Evolutionary conservation across 2,888 invertebrate species (phyloP), one percentile per base, ranked within the genome.

Genomic region (Sarcophaga subvicina): DNA sequence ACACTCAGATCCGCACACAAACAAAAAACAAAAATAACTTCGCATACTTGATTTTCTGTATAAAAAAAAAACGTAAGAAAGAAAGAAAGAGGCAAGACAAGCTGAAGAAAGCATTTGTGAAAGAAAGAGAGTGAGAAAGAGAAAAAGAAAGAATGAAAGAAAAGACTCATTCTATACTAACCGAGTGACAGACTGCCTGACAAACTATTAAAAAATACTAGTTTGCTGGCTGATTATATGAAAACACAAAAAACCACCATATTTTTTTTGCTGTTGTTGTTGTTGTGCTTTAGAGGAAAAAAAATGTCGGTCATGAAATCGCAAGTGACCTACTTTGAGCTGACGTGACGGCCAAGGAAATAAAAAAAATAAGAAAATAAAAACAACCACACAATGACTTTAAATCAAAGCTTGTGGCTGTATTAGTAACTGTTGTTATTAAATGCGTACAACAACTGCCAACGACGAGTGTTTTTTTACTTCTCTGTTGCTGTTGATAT

Each of bases 261-360:
- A 20, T 67, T 62, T 66, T 54, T 37, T 45, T 20, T 54, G 47
- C 37, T 80, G 67, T 76, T 69, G 77, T 37, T 37, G 63, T 59
- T 62, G 59, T 60, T 70, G 27, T 70, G 27, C 14, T 54, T 54
- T 14, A 54, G 54, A 54, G 54, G 2, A 54, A 62, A 63, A 88
- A 87, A 89, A 90, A 92, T 92, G 92, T 93, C 92, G 92, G 92
- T 93, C 92, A 92, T 92, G 93, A 92, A 93, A 92, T 92, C 93
- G 93, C 93, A 92, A 92, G 92, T 92, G 91, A 92, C 92, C 93
- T 88, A 92, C 92, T 92, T 92, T 76, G 20, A 76, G 80, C 83
- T 86, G 86, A 83, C 83, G 86, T 83, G 83, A 86, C 83, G 83
- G 83, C 86, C 83, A 83, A 83, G 83, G 77, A 86, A 86, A 86